These are phyloP conservation scores for Pseudochirops cupreus DNA, from an alignment of 2,797 vertebrate species.

Conservation along the genomic window DNA sequence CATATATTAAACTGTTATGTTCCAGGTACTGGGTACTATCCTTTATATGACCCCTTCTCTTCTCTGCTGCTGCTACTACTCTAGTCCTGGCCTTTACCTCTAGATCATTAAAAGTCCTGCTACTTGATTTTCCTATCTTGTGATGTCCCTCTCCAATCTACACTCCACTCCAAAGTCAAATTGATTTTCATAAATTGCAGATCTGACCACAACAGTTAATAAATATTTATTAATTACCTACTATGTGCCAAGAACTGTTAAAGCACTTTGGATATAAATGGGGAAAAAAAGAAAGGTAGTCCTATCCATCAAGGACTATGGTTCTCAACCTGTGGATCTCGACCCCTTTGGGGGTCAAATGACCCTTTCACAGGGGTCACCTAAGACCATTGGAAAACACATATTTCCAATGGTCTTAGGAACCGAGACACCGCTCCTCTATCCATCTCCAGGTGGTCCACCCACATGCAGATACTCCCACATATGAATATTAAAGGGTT, in stretches of 20 bases:
- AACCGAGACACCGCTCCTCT: too few relatives aligned
- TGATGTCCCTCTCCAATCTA: neutral
- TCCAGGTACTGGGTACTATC: neutral
- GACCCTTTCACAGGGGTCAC: too few relatives aligned
- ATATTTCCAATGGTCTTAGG: too few relatives aligned
- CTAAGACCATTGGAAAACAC: too few relatives aligned
- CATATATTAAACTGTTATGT: neutral
- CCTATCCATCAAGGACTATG: neutral
- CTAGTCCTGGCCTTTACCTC: neutral
- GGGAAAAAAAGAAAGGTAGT: neutral
- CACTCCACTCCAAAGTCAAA: neutral
- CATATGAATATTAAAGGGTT: too few relatives aligned
- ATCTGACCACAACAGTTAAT: neutral
- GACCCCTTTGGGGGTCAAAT: too few relatives aligned
- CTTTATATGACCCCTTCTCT: neutral
- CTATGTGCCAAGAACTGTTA: neutral
- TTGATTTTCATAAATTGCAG: neutral
- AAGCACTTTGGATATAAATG: neutral
- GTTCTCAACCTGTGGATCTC: too few relatives aligned
- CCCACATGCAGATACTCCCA: too few relatives aligned
- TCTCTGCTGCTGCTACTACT: neutral
- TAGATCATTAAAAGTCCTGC: neutral
- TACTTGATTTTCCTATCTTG: neutral
- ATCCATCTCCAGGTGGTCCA: too few relatives aligned
- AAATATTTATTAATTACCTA: neutral